phyloP scores from a whole-genome alignment of 1,140 invertebrate species.

The Bradysia coprophila region DNA sequence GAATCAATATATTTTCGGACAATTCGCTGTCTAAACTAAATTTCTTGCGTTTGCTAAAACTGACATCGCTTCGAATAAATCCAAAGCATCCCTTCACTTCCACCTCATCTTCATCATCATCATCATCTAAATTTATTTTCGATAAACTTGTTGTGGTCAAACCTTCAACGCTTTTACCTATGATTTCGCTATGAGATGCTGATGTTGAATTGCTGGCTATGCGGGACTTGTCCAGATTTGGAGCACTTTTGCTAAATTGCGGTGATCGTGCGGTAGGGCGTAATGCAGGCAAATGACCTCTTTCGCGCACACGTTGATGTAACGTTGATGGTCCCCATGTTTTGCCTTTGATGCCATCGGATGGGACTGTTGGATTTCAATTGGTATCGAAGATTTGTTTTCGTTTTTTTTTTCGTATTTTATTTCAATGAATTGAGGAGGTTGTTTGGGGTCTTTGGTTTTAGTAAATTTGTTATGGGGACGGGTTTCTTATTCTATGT shows the following conservation, averaged over 20 bases:
- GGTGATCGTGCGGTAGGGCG: conserved; percentile 17
- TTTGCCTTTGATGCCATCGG: conserved; percentile 89
- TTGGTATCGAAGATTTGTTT: background rate
- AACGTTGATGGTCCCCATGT: conserved; percentile 88
- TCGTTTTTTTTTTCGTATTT: conserved; percentile 6
- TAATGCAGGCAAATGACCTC: conserved; percentile 31
- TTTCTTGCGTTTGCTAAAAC: conserved; percentile 1
- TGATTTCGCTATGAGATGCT: conserved; percentile 1
- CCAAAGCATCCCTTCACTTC: conserved; percentile 1
- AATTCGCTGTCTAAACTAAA: conserved; percentile 5
- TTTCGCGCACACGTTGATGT: conserved; percentile 72
- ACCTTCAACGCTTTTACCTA: conserved; percentile 5
- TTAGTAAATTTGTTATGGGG: conserved; percentile 3
- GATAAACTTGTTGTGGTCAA: conserved; percentile 6
- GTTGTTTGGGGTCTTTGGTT: conserved; percentile 2
- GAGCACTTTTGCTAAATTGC: conserved; percentile 40
- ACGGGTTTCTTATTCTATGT: no score
- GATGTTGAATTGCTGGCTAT: conserved; percentile 10
- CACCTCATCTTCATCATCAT: conserved; percentile 2
- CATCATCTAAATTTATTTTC: background rate
- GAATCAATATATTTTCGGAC: background rate
- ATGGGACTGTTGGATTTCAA: conserved; percentile 41
- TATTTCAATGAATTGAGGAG: conserved; percentile 2
- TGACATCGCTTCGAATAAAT: conserved; percentile 1
- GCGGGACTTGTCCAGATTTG: conserved; percentile 62